These are phyloP conservation scores for Panthera leo DNA, from an alignment of 2,113 vertebrate genomes.

Conservation along the genomic window DNA sequence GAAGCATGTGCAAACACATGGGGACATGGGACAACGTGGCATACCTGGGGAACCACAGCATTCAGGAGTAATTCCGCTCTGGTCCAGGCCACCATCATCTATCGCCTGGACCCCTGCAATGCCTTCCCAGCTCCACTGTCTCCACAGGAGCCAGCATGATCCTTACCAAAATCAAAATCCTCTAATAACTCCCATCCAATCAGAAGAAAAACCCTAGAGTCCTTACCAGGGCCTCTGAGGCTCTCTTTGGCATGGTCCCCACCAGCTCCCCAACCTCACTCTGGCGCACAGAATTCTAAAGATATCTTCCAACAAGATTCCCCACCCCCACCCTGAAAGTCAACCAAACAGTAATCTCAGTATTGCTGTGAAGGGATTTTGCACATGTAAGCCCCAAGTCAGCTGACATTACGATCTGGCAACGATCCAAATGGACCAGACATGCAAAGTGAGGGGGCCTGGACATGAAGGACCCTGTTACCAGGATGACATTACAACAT, in stretches of 20 bases:
- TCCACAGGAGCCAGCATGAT: not conserved
- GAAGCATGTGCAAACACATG: not conserved
- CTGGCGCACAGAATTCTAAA: not conserved
- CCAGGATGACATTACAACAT: accelerated
- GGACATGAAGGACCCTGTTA: not conserved
- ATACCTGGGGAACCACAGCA: not conserved
- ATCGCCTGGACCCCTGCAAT: not conserved
- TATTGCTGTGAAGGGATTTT: not conserved
- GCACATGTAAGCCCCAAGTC: not conserved
- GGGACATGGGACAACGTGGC: accelerated
- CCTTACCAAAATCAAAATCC: not conserved
- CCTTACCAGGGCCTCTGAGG: accelerated
- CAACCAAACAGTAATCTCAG: not conserved
- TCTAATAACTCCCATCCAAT: not conserved
- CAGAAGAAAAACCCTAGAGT: not conserved
- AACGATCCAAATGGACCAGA: not conserved
- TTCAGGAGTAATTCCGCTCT: no score
- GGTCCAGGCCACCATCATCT: not conserved
- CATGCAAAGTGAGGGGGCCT: not conserved
- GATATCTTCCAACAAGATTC: not conserved
- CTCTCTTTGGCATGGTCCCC: not conserved
- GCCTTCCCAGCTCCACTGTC: not conserved
- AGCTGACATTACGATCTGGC: not conserved
- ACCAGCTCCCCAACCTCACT: not conserved
- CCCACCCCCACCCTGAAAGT: not conserved